Conservation (phyloP, 1,140 invertebrate genomes). For the Geopemphigus sp. region DNA sequence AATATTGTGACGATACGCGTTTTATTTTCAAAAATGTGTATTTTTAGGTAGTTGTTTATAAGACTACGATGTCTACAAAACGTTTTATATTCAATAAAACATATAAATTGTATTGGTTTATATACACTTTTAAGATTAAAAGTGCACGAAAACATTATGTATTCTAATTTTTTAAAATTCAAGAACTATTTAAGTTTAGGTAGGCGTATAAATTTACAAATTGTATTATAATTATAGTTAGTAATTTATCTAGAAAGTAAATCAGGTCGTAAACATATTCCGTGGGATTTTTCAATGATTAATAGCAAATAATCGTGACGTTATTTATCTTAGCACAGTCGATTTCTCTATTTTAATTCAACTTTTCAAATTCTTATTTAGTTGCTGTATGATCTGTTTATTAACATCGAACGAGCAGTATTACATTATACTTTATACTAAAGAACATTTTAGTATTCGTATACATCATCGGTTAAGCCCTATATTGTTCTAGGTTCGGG, state of each 20-base stretch:
- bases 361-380: neutral
- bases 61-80: neutral
- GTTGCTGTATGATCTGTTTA: constrained; percentile 12
- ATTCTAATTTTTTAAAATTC: neutral
- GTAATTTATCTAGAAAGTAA: neutral
- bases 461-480: constrained; percentile 2
- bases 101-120: neutral
- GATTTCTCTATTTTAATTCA: neutral
- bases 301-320: neutral
- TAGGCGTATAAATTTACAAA: neutral
- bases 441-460: constrained; percentile 16
- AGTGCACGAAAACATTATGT: neutral
- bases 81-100: neutral
- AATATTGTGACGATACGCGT: neutral
- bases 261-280: neutral
- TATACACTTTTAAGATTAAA: too few species aligned
- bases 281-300: neutral
- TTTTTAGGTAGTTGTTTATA: neutral
- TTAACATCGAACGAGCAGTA: neutral
- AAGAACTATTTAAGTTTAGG: neutral
- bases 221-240: neutral
- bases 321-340: neutral
- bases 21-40: neutral
- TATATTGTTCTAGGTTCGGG: constrained; percentile 46
- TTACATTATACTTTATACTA: neutral